A percentile compares a stretch with the other conserved stretches of the same genome.
phyloP scores from a whole-genome alignment of 2,797 vertebrate genomes.

The Liparis tanakae region DNA sequence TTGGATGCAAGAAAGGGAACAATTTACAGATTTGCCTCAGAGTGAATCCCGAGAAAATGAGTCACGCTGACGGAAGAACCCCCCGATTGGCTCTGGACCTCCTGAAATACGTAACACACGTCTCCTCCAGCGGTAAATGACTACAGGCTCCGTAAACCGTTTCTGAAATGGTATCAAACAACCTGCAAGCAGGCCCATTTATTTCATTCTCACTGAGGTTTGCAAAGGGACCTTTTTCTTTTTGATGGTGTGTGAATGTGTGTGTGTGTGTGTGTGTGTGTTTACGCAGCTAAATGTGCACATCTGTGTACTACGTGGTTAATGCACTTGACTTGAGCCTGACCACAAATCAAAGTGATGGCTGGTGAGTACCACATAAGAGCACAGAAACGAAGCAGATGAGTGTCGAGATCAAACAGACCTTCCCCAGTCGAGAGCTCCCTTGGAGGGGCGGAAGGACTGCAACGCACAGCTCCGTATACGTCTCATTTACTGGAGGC shows the following conservation, averaged over 20 bases:
- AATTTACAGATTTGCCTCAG: constrained; percentile 57
- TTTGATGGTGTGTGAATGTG: constrained; percentile 46
- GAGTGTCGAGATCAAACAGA: constrained; percentile 73
- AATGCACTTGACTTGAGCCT: constrained; percentile 70
- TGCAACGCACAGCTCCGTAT: constrained; percentile 30
- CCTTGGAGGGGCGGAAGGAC: constrained; percentile 42
- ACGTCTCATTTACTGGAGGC: constrained; percentile 55
- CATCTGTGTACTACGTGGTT: constrained; percentile 67
- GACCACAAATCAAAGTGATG: constrained; percentile 82
- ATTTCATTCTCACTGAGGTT: constrained; percentile 60
- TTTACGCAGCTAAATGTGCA: constrained; percentile 54
- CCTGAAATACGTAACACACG: constrained; percentile 37
- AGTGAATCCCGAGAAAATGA: constrained; percentile 50
- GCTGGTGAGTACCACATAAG: constrained; percentile 74
- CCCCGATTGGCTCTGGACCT: constrained; percentile 31
- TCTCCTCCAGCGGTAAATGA: constrained; percentile 38
- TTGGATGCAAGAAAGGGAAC: constrained; percentile 42
- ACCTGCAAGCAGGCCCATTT: constrained; percentile 44
- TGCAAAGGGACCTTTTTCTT: constrained; percentile 54
- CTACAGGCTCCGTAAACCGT: constrained; percentile 47
- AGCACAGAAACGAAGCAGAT: constrained; percentile 73
- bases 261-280: constrained; percentile 42
- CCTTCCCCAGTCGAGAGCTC: constrained; percentile 46
- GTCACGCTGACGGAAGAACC: constrained; percentile 41
- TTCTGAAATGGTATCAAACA: constrained; percentile 50